phyloP scores from a whole-genome alignment of 2,113 vertebrate species.

The Tenebrosternarchus preto region DNA sequence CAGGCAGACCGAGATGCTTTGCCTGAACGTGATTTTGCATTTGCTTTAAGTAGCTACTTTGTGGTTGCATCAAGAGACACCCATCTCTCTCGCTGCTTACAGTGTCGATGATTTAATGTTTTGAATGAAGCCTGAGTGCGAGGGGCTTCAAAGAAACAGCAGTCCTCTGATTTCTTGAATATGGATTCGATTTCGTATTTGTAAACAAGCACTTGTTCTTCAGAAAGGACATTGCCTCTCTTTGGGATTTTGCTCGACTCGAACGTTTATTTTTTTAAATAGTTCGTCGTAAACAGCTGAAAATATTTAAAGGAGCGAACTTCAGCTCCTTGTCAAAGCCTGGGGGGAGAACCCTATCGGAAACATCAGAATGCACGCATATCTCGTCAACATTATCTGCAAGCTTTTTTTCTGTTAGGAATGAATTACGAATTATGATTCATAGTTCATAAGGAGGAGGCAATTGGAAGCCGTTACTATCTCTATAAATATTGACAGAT shows the following conservation, averaged over 20 bases:
- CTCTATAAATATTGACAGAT: no score
- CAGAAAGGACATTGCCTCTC: neutral
- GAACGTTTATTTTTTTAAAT: neutral
- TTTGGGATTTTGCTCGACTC: neutral
- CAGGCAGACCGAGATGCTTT: no score
- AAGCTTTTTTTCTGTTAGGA: no score
- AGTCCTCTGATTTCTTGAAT: neutral
- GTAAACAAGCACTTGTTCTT: neutral
- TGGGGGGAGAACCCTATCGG: no score
- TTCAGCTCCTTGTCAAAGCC: no score
- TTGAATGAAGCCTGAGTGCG: neutral
- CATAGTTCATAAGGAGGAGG: no score
- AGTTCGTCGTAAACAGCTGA: neutral
- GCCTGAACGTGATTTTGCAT: neutral
- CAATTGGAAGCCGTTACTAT: no score
- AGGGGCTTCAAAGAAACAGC: neutral
- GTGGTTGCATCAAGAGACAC: neutral
- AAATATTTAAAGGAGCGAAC: no score
- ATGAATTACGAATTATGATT: no score
- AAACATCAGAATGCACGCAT: no score
- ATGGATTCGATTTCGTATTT: neutral
- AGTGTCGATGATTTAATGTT: neutral
- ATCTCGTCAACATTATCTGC: no score
- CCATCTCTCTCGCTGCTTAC: neutral
- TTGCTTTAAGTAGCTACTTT: slow-evolving; percentile 7